phyloP scores from a whole-genome alignment of 2,888 invertebrate species.

The Spodoptera littoralis region DNA sequence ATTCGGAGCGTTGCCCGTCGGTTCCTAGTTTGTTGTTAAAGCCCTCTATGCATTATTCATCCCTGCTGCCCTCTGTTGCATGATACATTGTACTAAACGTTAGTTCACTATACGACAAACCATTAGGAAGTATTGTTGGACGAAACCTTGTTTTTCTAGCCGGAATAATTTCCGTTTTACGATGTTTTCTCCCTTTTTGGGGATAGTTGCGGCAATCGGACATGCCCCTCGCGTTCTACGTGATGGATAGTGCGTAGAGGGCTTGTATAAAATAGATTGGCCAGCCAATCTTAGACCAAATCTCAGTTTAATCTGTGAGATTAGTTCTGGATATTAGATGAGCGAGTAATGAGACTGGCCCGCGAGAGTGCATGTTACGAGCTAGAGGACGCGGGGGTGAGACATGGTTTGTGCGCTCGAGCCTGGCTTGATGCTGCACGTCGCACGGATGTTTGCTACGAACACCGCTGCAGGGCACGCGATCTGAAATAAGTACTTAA shows the following conservation, averaged over 20 bases:
- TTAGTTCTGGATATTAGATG: constrained; percentile 26
- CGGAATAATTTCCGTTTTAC: no score
- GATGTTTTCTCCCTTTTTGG: no score
- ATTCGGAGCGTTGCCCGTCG: constrained; percentile 4
- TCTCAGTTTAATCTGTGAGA: constrained; percentile 21
- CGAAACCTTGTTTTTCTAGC: no score
- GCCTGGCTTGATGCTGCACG: constrained; percentile 73
- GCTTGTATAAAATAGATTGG: no score
- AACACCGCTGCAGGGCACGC: constrained; percentile 81
- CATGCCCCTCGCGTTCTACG: no score
- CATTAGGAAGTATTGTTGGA: no score
- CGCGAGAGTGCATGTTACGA: constrained; percentile 38
- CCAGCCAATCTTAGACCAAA: not conserved
- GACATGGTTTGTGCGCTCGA: constrained; percentile 60
- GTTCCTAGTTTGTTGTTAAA: not conserved
- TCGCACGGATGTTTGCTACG: constrained; percentile 75
- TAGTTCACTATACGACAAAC: no score
- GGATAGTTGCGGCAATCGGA: no score
- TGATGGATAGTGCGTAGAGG: no score
- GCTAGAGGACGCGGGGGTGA: constrained; percentile 57
- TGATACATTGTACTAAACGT: no score
- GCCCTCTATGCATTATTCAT: no score
- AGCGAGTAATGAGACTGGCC: constrained; percentile 41
- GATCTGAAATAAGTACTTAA: constrained; percentile 69
- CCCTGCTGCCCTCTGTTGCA: no score